Percentiles rank a stretch among this genome's conserved stretches.
Evolutionary conservation across 2,113 vertebrate species (phyloP).

Genomic region (Microtus richardsoni): DNA sequence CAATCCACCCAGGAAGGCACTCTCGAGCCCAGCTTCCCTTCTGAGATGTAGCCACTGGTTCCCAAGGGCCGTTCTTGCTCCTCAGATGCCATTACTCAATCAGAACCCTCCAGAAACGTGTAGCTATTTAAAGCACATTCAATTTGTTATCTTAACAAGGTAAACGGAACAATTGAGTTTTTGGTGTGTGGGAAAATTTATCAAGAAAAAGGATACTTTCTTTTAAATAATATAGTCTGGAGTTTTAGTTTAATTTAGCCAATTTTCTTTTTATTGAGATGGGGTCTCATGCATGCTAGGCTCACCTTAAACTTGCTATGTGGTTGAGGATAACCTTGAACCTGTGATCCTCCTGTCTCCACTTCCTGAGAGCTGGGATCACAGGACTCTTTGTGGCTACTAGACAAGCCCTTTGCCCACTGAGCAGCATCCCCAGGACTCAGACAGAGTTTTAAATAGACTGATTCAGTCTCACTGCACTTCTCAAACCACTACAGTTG

Average conservation of each 20-base stretch:
- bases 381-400: neutral
- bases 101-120: neutral
- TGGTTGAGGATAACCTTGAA: neutral
- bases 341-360: neutral
- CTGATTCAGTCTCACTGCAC: neutral
- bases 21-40: neutral
- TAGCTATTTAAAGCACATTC: slow-evolving; percentile 19
- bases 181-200: neutral
- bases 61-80: neutral
- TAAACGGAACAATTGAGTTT: slow-evolving; percentile 16
- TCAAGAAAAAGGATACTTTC: neutral
- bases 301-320: neutral
- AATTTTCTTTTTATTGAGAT: neutral
- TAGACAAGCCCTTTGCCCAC: neutral
- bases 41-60: neutral
- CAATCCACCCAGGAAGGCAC: neutral
- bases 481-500: neutral
- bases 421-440: neutral
- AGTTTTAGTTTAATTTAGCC: neutral
- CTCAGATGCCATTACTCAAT: neutral
- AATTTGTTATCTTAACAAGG: slow-evolving; percentile 10
- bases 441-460: neutral
- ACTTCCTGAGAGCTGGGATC: neutral
- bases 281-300: no score
- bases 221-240: neutral